Base-by-base conservation (phyloP, 2,797 vertebrate species). In the Poliocrania exsul region DNA sequence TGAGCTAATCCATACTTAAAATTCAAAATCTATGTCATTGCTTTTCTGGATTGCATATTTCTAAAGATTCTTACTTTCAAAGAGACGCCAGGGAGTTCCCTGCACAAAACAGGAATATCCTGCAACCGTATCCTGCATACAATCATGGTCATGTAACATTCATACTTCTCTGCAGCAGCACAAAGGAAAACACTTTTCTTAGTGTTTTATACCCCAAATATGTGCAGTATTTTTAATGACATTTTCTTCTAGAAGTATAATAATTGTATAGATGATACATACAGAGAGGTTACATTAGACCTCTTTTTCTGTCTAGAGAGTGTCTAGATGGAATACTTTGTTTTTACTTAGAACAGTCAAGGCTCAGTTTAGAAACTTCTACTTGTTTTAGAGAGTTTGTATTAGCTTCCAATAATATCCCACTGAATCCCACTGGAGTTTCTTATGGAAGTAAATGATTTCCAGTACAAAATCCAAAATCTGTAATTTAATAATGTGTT, bases 391-490 rank as follows among this genome's bases (percentile, higher is more conserved):
- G 14, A 42, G 69, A 88, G 9, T 61, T 91, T 83, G 11, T 81
- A 49, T 81, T 69, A 71, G n/a, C 26, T 86, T 16, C 50, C 29
- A 40, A 18, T 61, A 49, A 83, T 84, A 70, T 53, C 35, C 20
- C 61, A 26, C 44, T 49, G 75, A 83, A 92, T 85, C 24, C 38
- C 44, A n/a, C 42, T 74, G 50, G 44, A 78, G 42, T 46, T 86
- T 80, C 24, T 87, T 47, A 69, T 2, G 16, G 29, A 58, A 89
- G 69, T 74, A 81, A 87, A 69, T 31, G 1, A 57, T 82, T 93
- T 92, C 61, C 69, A 83, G 14, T 47, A 5, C 64, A 92, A 80
- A 28, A 86, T 86, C 79, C 72, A 72, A 91, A 93, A 89, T 71
- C 35, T 75, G 42, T 77, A 85, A 71, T 85, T 57, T 69, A 81